Conservation (phyloP, 1,140 invertebrate species). For the Stenopsyche tienmushanensis region DNA sequence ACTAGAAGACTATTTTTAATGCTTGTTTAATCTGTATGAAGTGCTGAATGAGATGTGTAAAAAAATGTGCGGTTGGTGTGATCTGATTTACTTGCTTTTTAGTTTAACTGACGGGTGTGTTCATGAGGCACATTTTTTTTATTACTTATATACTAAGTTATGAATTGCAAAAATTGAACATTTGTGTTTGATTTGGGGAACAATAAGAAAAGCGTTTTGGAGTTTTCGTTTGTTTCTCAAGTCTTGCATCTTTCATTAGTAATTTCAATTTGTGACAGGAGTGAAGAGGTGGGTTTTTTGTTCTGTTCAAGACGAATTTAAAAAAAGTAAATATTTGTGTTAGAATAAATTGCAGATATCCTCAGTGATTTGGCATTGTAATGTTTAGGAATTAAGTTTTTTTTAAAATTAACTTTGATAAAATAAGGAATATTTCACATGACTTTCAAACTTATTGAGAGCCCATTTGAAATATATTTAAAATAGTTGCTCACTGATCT, state of each 20-base stretch:
- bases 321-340: background rate
- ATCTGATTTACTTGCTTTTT: background rate
- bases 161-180: too few relatives aligned
- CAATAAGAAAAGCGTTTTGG: too few relatives aligned
- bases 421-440: too few relatives aligned
- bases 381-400: background rate
- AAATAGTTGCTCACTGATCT: background rate
- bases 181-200: background rate
- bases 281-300: too few relatives aligned
- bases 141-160: too few relatives aligned
- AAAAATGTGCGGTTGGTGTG: background rate
- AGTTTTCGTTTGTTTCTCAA: background rate
- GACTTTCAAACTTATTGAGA: too few relatives aligned
- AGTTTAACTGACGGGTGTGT: background rate
- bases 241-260: background rate
- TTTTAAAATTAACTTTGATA: background rate
- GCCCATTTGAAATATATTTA: background rate
- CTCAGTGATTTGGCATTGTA: slow-evolving; percentile 4
- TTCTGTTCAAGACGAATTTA: background rate
- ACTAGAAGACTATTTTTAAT: too few relatives aligned
- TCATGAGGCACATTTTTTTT: background rate
- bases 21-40: too few relatives aligned
- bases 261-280: too few relatives aligned
- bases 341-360: background rate
- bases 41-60: too few relatives aligned